These are phyloP conservation scores for Malurus splendens DNA, from an alignment of 2,797 vertebrate species.

Conservation along the genomic window DNA sequence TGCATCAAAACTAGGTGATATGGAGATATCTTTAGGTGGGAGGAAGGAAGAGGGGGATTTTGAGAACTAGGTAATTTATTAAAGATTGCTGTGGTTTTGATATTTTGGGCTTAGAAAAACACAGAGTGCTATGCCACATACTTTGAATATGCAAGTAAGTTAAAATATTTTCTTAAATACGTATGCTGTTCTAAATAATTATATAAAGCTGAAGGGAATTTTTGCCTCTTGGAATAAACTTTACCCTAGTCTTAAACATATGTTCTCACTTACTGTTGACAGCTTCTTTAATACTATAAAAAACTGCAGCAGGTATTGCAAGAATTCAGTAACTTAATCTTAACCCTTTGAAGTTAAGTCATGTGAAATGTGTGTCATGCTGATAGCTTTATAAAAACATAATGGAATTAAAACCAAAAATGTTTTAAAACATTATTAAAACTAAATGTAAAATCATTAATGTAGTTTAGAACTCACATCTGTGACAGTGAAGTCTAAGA, in stretches of 20 bases:
- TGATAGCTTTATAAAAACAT: conserved; percentile 14
- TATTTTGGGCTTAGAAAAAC: conserved; percentile 22
- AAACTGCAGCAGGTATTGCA: conserved; percentile 35
- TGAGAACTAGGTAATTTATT: neutral
- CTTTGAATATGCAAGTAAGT: conserved; percentile 10
- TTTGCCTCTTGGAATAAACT: conserved; percentile 33
- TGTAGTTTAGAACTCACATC: neutral
- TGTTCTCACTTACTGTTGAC: conserved; percentile 51
- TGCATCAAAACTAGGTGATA: neutral
- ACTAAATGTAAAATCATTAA: neutral
- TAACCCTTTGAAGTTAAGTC: conserved; percentile 43
- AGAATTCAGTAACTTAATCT: conserved; percentile 53
- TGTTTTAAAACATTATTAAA: neutral
- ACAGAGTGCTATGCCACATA: neutral
- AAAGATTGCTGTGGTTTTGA: neutral
- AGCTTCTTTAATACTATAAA: conserved; percentile 34
- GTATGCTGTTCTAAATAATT: neutral
- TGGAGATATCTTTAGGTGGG: neutral
- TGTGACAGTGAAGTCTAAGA: neutral
- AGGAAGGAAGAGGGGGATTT: conserved; percentile 1
- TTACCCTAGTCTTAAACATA: conserved; percentile 29
- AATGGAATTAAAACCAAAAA: neutral
- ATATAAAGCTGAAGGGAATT: conserved; percentile 22
- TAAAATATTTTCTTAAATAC: neutral
- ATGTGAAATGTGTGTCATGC: conserved; percentile 16